These are phyloP conservation scores for Salvelinus alpinus DNA, from an alignment of 2,113 vertebrate genomes.

Conservation along the genomic window DNA sequence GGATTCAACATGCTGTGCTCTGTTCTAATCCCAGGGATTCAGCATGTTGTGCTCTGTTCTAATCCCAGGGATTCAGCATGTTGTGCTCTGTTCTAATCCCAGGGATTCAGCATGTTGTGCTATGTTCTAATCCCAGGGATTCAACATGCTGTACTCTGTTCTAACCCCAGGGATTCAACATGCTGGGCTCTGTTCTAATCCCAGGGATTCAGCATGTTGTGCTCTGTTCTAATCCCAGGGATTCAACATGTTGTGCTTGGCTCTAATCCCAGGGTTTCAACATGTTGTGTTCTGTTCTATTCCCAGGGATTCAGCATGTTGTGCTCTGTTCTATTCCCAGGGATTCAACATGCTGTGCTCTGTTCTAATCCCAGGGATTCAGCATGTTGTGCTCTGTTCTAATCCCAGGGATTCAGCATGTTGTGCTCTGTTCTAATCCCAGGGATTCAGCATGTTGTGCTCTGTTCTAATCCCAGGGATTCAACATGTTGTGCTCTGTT, in stretches of 20 bases:
- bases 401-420: conserved; percentile 14
- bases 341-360: conserved; percentile 43
- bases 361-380: conserved; percentile 3
- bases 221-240: not conserved
- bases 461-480: conserved; percentile 18
- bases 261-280: conserved; percentile 13
- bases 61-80: conserved; percentile 27
- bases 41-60: conserved; percentile 31
- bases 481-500: not conserved
- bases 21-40: conserved; percentile 4
- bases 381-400: conserved; percentile 29
- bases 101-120: conserved; percentile 41
- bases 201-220: conserved; percentile 37
- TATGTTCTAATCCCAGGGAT: not conserved
- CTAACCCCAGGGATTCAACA: conserved; percentile 20
- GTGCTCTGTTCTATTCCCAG: conserved; percentile 2
- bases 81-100: conserved; percentile 14
- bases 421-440: conserved; percentile 1
- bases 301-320: conserved; percentile 30
- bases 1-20: conserved; percentile 43
- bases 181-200: conserved; percentile 24
- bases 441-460: conserved; percentile 4
- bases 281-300: conserved; percentile 27
- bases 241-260: conserved; percentile 41
- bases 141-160: conserved; percentile 39